Evolutionary conservation across 2,113 vertebrate genomes (phyloP), one percentile per base, ranked within the genome.

Genomic region (Istiophorus platypterus): DNA sequence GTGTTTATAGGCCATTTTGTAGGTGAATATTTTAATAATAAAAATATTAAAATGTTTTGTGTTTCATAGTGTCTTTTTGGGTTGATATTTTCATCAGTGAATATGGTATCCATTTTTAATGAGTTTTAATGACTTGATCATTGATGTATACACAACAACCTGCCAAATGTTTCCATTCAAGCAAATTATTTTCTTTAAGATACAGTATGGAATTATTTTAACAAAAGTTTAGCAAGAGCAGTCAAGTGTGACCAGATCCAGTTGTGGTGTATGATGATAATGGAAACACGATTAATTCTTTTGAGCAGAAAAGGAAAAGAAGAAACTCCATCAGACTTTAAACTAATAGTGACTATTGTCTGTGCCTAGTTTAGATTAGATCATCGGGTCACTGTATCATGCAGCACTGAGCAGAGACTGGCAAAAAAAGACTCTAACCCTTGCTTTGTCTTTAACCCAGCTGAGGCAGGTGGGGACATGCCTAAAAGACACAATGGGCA

Each of bases 21-120:
- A 95, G 93, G 93, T 96, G 92, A 93, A 93, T 95, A 95, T 96
- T 96, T 96, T 95, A 95, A 94, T 96, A 95, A 95, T 95, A 95
- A 96, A 95, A 95, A 88, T 72, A 74, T 91, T 72, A 86, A 95
- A 95, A 94, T 82, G 54, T 79, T 65, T 57, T 64, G 1, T 56
- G 63, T 71, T 31, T 61, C 54, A n/a, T 45, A 15, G 54, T 81
- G 29, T 81, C 1, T 77, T 45, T 73, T 24, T 45, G 41, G 8
- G 17, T 65, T 42, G 2, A 42, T 31, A 9, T 70, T 58, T 41
- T 41, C 10, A 51, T 34, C 26, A 1, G n/a, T 31, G 15, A 20
- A 49, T 20, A 47, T 12, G 54, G 27, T 12, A 51, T 61, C 7
- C 17, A 49, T 31, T 24, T 59, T 22, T 20, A 17, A 9, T 1